Conservation (phyloP, 2,797 vertebrate genomes). For the Darevskia nairensis region DNA sequence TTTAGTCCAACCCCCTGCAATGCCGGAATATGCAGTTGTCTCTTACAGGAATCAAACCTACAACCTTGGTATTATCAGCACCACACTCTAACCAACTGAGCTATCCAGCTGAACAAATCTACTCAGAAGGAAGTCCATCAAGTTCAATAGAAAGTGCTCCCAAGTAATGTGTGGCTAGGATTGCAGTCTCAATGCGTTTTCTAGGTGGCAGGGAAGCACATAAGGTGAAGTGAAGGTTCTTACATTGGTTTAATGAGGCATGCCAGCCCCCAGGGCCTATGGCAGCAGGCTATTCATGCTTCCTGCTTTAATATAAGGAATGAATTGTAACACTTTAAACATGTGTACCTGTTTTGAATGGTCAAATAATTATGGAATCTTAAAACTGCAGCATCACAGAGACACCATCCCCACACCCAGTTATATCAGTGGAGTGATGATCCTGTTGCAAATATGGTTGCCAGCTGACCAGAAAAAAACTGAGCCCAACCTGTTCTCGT, state of each 20-base stretch:
- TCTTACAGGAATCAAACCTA: too few species aligned
- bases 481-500: neutral
- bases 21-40: too few species aligned
- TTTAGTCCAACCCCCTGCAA: too few species aligned
- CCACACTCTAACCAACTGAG: too few species aligned
- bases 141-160: neutral
- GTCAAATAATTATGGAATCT: neutral
- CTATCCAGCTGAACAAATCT: too few species aligned
- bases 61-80: too few species aligned
- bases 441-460: neutral
- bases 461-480: neutral
- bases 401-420: neutral
- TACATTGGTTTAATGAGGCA: neutral
- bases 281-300: neutral
- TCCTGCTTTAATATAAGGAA: neutral
- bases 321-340: neutral
- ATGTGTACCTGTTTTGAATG: neutral
- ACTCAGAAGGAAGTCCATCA: too few species aligned
- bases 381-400: neutral
- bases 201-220: neutral
- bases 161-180: neutral
- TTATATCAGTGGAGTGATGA: neutral
- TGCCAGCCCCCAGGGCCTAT: neutral
- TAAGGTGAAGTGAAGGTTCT: neutral
- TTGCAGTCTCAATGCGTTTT: neutral